phyloP scores from a whole-genome alignment of 2,113 vertebrate species.

The Rhinolophus ferrumequinum region DNA sequence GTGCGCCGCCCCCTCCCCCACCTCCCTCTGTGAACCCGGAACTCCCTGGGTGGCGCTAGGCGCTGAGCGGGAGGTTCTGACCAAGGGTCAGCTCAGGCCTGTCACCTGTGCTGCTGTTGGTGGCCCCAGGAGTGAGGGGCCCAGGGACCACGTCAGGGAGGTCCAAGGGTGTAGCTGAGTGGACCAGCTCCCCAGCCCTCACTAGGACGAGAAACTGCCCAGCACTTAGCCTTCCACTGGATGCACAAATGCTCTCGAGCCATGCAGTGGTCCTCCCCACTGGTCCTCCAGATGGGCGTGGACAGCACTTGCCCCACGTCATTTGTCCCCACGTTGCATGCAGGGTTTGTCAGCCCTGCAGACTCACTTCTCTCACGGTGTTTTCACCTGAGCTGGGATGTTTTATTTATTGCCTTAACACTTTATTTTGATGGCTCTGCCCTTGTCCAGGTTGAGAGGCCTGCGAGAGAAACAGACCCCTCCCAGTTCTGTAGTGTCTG shows the following conservation, averaged over 20 bases:
- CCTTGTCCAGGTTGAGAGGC: not conserved
- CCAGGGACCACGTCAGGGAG: not conserved
- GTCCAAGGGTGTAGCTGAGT: not conserved
- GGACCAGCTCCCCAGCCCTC: not conserved
- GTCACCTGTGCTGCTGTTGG: not conserved
- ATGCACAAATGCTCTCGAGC: constrained; percentile 32
- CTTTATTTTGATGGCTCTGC: constrained; percentile 39
- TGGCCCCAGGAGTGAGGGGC: not conserved
- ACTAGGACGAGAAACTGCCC: not conserved
- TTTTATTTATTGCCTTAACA: constrained; percentile 77
- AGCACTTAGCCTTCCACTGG: not conserved
- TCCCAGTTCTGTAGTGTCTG: not conserved
- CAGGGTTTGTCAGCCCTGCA: constrained; percentile 20
- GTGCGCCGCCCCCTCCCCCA: accelerated
- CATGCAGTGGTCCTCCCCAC: accelerated
- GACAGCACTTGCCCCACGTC: not conserved
- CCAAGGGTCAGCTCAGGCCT: not conserved
- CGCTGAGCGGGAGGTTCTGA: not conserved
- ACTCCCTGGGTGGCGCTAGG: not conserved
- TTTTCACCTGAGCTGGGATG: not conserved
- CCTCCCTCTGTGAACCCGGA: not conserved
- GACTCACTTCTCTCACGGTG: not conserved
- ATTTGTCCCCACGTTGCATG: constrained; percentile 9
- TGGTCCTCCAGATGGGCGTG: constrained; percentile 23
- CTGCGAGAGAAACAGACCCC: not conserved